These are phyloP conservation scores for Leptopilina clavipes DNA, from an alignment of 1,140 invertebrate genomes.

Conservation along the genomic window DNA sequence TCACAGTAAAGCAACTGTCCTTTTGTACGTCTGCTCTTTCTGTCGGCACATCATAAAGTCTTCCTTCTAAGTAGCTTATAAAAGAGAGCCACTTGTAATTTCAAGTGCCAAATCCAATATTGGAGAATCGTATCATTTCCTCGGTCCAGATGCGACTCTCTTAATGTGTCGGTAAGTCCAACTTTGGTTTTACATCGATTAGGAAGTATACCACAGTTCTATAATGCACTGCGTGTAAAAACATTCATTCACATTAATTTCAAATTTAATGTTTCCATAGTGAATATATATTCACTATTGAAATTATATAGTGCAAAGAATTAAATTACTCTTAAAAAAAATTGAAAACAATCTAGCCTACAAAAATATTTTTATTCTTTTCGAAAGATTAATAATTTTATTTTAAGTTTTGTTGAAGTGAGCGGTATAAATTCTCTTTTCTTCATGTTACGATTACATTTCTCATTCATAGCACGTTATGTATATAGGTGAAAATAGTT, in stretches of 20 bases:
- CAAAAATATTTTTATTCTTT: too few relatives aligned
- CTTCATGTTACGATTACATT: not conserved
- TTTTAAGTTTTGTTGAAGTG: not conserved
- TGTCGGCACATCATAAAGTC: constrained; percentile 59
- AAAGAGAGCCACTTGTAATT: constrained; percentile 49
- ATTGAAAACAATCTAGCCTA: too few relatives aligned
- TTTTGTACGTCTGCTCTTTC: constrained; percentile 36
- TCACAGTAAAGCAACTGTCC: constrained; percentile 53
- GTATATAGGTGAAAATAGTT: constrained; percentile 32
- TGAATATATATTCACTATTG: too few relatives aligned
- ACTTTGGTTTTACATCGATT: constrained; percentile 18
- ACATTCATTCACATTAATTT: not conserved
- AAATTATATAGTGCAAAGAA: too few relatives aligned
- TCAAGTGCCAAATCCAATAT: constrained; percentile 49
- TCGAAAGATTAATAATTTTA: not conserved
- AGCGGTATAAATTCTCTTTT: not conserved
- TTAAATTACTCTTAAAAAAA: too few relatives aligned
- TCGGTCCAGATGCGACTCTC: constrained; percentile 51
- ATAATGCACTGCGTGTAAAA: not conserved
- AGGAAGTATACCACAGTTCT: not conserved
- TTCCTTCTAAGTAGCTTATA: constrained; percentile 50
- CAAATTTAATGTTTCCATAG: too few relatives aligned
- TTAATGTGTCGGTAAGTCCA: constrained; percentile 43
- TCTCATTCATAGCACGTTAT: constrained; percentile 23
- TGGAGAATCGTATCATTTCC: constrained; percentile 49